Evolutionary conservation across 2,888 invertebrate species (phyloP).

Genomic region (Andrena praecox): DNA sequence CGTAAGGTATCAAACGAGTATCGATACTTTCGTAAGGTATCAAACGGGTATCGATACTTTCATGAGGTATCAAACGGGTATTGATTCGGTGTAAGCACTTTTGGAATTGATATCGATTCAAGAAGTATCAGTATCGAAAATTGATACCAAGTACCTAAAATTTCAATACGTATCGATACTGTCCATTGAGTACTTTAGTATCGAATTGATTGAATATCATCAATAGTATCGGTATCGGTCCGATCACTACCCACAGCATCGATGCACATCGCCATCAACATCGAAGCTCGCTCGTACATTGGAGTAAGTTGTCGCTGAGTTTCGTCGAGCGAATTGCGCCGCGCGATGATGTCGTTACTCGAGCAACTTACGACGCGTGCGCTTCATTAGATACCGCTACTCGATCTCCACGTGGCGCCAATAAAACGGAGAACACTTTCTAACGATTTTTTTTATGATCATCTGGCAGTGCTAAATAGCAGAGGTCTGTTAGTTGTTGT

Average conservation of each 20-base stretch:
- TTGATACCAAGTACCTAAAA: too few relatives aligned
- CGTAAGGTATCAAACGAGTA: too few relatives aligned
- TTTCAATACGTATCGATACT: too few relatives aligned
- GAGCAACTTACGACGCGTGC: slow-evolving; percentile 42
- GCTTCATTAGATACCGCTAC: slow-evolving; percentile 25
- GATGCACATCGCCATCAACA: not conserved
- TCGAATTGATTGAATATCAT: too few relatives aligned
- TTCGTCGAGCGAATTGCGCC: slow-evolving; percentile 27
- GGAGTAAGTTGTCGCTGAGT: slow-evolving; percentile 23
- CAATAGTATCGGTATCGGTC: too few relatives aligned
- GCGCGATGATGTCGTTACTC: slow-evolving; percentile 23
- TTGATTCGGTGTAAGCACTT: too few relatives aligned
- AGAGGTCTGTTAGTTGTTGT: not conserved
- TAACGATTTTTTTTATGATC: not conserved
- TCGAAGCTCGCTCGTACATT: slow-evolving; percentile 16
- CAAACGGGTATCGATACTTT: too few relatives aligned
- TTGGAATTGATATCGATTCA: too few relatives aligned
- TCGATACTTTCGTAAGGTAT: too few relatives aligned
- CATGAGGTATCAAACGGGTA: too few relatives aligned
- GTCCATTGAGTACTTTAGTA: too few relatives aligned
- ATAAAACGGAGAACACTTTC: not conserved
- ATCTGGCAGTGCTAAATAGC: not conserved
- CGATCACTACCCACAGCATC: not conserved
- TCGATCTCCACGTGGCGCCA: slow-evolving; percentile 11
- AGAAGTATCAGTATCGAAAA: too few relatives aligned